Evolutionary conservation across 2,113 vertebrate genomes (phyloP).

Genomic region (Calyptomena viridis): DNA sequence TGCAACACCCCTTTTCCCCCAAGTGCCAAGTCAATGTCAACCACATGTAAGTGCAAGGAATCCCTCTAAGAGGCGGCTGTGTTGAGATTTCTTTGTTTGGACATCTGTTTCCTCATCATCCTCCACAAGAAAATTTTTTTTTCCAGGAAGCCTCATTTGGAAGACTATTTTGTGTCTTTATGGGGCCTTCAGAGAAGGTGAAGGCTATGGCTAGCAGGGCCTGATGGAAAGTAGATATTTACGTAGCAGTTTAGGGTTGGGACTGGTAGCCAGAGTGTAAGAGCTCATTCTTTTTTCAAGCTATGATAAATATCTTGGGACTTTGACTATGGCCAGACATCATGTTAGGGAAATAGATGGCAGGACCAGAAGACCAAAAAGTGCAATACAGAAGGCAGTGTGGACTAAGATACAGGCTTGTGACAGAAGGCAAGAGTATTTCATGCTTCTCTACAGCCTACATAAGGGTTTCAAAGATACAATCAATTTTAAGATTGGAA

Average conservation of each 20-base stretch:
- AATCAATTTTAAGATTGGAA: neutral
- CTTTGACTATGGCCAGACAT: neutral
- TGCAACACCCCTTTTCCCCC: neutral
- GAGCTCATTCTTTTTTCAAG: neutral
- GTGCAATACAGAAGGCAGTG: neutral
- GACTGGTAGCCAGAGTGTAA: neutral
- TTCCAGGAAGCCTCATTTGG: neutral
- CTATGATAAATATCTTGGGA: neutral
- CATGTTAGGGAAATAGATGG: neutral
- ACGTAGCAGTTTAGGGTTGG: neutral
- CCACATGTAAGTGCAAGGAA: neutral
- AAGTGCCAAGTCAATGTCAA: neutral
- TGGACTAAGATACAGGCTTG: neutral
- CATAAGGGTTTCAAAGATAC: neutral
- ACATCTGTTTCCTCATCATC: neutral
- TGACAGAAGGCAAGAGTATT: neutral
- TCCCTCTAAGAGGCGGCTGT: neutral
- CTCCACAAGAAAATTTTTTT: neutral
- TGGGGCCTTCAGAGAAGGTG: neutral
- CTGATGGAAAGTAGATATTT: neutral
- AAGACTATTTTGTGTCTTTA: neutral
- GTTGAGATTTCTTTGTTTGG: neutral
- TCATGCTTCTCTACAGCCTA: neutral
- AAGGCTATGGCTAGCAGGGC: neutral
- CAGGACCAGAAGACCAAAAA: neutral